A percentile compares a stretch with the other conserved stretches of the same genome.
Conservation (phyloP, 1,140 invertebrate genomes). For the Tetragnatha versicolor region DNA sequence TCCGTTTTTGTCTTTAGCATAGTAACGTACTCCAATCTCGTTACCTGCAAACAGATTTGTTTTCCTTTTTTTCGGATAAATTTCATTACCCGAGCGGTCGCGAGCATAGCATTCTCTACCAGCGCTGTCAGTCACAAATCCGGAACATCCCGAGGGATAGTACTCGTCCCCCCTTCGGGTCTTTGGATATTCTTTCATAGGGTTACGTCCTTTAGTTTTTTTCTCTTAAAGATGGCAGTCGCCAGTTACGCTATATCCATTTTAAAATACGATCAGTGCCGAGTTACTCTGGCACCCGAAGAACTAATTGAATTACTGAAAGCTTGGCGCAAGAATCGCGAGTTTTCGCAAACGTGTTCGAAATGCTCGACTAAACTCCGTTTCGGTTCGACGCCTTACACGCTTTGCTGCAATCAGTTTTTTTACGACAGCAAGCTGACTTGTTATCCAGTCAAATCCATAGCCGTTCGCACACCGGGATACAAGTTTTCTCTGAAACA, state of each 20-base stretch:
- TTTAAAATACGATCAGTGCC: not conserved
- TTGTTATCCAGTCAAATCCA: constrained; percentile 10
- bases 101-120: too few species aligned
- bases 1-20: not conserved
- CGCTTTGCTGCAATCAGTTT: constrained; percentile 5
- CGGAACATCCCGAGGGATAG: too few species aligned
- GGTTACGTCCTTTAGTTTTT: too few species aligned
- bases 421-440: not conserved
- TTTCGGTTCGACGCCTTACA: not conserved
- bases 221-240: not conserved
- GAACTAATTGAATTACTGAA: not conserved
- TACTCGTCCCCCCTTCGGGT: not conserved
- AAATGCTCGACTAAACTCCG: not conserved
- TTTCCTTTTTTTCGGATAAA: not conserved
- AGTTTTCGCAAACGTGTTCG: not conserved
- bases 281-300: not conserved
- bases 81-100: too few species aligned
- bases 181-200: not conserved
- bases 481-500: not conserved
- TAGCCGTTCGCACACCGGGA: not conserved
- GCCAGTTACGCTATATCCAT: not conserved
- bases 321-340: constrained; percentile 3
- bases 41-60: not conserved
- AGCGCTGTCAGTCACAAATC: too few species aligned
- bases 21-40: not conserved